phyloP scores from a whole-genome alignment of 2,888 invertebrate genomes.

The Cosmia pyralina region DNA sequence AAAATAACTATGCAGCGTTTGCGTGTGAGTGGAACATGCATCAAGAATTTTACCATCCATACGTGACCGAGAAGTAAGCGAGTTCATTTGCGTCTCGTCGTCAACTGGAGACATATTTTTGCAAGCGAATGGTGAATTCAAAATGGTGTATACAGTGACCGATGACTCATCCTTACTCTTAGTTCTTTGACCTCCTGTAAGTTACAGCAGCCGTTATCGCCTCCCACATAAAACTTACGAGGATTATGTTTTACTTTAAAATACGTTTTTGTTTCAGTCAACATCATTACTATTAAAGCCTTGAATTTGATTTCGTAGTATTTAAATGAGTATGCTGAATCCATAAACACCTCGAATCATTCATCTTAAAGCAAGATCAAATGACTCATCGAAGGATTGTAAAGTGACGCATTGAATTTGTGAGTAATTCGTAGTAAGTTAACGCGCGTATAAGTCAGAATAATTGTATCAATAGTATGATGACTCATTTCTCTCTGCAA shows the following conservation, averaged over 20 bases:
- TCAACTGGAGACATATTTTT: conserved; percentile 59
- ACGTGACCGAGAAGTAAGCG: conserved; percentile 72
- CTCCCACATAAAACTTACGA: conserved; percentile 3
- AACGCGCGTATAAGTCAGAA: conserved; percentile 61
- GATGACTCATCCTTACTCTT: conserved; percentile 81
- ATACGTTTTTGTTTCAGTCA: conserved; percentile 10
- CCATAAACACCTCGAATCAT: conserved; percentile 70
- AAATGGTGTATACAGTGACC: conserved; percentile 72
- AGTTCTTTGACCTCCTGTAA: conserved; percentile 84
- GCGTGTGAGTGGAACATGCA: conserved; percentile 64
- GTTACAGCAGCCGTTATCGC: conserved; percentile 77
- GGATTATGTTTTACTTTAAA: conserved; percentile 15
- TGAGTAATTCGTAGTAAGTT: conserved; percentile 73
- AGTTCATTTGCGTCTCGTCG: conserved; percentile 69
- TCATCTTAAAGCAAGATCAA: conserved; percentile 69
- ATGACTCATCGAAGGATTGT: conserved; percentile 77
- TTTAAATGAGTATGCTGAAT: conserved; percentile 39
- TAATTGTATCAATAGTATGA: conserved; percentile 68
- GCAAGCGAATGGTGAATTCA: conserved; percentile 66
- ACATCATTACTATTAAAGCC: conserved; percentile 12
- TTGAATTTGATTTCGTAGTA: conserved; percentile 39
- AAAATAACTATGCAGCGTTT: conserved; percentile 64
- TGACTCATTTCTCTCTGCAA: conserved; percentile 75
- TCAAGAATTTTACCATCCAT: conserved; percentile 69
- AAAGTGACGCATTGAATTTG: conserved; percentile 78